phyloP scores from a whole-genome alignment of 2,113 vertebrate species.

The Anoura caudifer region DNA sequence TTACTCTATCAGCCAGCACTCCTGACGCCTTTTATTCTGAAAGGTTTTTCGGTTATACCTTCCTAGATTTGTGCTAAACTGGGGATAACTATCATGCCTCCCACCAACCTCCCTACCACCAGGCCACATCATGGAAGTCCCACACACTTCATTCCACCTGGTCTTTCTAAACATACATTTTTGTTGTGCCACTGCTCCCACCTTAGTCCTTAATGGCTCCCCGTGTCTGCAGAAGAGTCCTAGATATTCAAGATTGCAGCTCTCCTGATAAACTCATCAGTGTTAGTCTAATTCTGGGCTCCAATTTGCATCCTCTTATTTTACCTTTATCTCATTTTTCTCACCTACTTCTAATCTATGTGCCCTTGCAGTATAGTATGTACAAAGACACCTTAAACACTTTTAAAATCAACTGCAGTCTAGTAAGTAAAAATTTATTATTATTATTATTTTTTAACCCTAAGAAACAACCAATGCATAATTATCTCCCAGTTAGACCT shows the following conservation, averaged over 20 bases:
- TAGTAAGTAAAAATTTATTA: neutral
- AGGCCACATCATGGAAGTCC: neutral
- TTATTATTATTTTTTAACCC: neutral
- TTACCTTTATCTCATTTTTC: conserved; percentile 18
- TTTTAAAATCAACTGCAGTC: conserved; percentile 9
- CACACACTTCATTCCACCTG: neutral
- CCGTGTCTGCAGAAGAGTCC: neutral
- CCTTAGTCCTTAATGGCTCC: neutral
- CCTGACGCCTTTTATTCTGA: neutral
- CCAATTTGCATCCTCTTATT: neutral
- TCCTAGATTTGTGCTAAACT: neutral
- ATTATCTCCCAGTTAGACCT: neutral
- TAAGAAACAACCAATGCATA: neutral
- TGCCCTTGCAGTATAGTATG: neutral
- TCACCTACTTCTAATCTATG: conserved; percentile 6
- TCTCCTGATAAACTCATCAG: neutral
- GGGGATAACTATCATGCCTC: neutral
- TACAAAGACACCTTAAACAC: neutral
- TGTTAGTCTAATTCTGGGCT: neutral
- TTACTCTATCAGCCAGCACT: neutral
- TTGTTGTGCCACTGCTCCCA: neutral
- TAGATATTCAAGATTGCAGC: neutral
- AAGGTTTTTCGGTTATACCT: neutral
- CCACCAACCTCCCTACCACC: neutral
- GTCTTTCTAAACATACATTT: conserved; percentile 19